Percentiles rank a stretch among this genome's conserved stretches.
phyloP scores from a whole-genome alignment of 2,113 vertebrate species.

The Pangasianodon gigas region DNA sequence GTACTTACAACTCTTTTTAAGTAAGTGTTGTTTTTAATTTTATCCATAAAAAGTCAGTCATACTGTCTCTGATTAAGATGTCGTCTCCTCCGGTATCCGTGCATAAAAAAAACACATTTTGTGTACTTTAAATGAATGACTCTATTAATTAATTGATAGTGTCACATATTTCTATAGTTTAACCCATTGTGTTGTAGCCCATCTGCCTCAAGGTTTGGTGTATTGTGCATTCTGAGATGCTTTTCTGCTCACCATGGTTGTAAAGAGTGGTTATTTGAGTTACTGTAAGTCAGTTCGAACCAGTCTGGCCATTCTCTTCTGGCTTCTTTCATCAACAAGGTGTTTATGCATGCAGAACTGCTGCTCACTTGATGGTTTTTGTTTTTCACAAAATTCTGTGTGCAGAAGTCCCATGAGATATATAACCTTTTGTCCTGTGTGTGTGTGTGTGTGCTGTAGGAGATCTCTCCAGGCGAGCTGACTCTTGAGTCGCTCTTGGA shows the following conservation, averaged over 20 bases:
- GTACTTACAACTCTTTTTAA: no score
- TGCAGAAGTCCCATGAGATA: neutral
- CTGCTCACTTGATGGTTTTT: neutral
- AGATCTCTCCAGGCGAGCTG: conserved; percentile 84
- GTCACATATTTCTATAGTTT: neutral
- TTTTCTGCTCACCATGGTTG: neutral
- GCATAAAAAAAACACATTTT: no score
- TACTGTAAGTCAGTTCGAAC: neutral
- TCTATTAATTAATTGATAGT: no score
- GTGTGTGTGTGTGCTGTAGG: conserved; percentile 69
- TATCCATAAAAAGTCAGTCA: no score
- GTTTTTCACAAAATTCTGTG: neutral
- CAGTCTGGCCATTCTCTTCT: neutral
- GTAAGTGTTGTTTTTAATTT: no score
- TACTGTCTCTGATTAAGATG: no score
- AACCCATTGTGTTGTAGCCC: neutral
- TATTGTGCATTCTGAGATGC: neutral
- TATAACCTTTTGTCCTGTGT: neutral
- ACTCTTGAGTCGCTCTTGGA: conserved; percentile 91
- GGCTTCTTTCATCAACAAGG: neutral
- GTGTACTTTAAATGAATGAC: no score
- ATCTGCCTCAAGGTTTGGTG: neutral
- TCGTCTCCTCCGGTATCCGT: no score
- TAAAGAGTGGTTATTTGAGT: neutral
- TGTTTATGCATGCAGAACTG: neutral